Evolutionary conservation across 1,140 invertebrate genomes (phyloP).

Genomic region (Drosophila seguyi): DNA sequence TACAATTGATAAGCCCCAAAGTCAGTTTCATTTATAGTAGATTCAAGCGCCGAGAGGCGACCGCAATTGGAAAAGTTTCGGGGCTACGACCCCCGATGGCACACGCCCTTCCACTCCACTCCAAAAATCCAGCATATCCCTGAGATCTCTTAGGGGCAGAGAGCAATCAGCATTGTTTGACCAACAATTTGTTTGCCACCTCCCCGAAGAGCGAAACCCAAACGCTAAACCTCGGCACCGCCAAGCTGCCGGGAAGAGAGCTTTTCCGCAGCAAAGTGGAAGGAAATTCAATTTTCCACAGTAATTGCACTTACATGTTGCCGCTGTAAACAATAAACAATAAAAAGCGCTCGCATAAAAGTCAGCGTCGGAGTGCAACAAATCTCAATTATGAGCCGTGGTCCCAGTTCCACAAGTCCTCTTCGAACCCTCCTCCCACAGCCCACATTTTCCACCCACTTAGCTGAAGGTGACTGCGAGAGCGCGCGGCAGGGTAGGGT

Average conservation of each 20-base stretch:
- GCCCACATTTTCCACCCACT: slow-evolving; percentile 25
- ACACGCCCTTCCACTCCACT: background rate
- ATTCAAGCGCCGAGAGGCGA: slow-evolving; percentile 33
- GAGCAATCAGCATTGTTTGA: slow-evolving; percentile 56
- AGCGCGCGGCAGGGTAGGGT: background rate
- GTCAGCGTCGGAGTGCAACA: slow-evolving; percentile 71
- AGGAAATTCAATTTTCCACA: slow-evolving; percentile 78
- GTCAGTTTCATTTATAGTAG: slow-evolving; percentile 73
- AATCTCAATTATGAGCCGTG: slow-evolving; percentile 78
- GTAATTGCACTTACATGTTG: slow-evolving; percentile 80
- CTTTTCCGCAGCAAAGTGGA: slow-evolving; percentile 39
- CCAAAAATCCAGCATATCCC: slow-evolving; percentile 7
- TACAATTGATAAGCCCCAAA: slow-evolving; percentile 81
- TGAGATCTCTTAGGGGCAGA: slow-evolving; percentile 6
- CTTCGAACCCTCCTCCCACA: background rate
- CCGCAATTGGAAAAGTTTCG: slow-evolving; percentile 71
- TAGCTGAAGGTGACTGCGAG: background rate
- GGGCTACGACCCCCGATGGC: slow-evolving; percentile 25
- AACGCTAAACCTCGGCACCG: slow-evolving; percentile 19
- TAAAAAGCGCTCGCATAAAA: slow-evolving; percentile 76
- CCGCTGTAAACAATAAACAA: slow-evolving; percentile 78
- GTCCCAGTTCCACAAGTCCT: slow-evolving; percentile 7
- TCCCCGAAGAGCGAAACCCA: slow-evolving; percentile 7
- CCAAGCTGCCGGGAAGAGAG: slow-evolving; percentile 11
- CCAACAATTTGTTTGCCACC: slow-evolving; percentile 42